Conservation (phyloP, 1,140 invertebrate genomes). For the Platorchestia sp. region DNA sequence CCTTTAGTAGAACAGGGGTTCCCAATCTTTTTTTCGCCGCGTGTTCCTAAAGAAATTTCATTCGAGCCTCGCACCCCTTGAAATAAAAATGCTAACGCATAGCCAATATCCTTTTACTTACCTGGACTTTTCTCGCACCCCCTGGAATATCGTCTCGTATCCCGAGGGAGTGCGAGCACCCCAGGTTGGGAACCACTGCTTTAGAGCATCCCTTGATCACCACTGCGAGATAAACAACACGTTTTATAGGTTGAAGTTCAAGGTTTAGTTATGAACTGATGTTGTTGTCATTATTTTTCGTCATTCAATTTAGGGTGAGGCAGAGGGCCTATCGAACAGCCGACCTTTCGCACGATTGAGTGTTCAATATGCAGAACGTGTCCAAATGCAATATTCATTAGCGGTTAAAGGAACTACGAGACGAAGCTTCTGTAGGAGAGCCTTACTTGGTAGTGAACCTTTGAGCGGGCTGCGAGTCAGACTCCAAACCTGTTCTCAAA, state of each 20-base stretch:
- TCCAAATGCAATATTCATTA: constrained; percentile 2
- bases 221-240: neutral
- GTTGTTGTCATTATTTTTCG: neutral
- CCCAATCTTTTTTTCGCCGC: too few species aligned
- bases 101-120: too few species aligned
- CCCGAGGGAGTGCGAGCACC: too few species aligned
- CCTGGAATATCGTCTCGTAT: too few species aligned
- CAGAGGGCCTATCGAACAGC: neutral
- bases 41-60: too few species aligned
- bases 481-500: neutral
- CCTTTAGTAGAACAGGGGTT: too few species aligned
- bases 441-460: neutral
- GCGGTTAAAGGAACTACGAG: neutral
- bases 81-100: too few species aligned
- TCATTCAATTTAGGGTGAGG: neutral
- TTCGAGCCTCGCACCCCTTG: too few species aligned
- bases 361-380: neutral
- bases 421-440: neutral
- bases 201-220: neutral
- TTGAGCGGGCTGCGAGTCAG: neutral
- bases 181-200: too few species aligned
- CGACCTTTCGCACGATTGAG: neutral
- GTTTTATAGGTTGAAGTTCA: neutral
- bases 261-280: neutral
- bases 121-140: too few species aligned